Percentiles rank a stretch among this genome's conserved stretches.
phyloP scores from a whole-genome alignment of 2,888 invertebrate genomes.

The Nasonia oneida region DNA sequence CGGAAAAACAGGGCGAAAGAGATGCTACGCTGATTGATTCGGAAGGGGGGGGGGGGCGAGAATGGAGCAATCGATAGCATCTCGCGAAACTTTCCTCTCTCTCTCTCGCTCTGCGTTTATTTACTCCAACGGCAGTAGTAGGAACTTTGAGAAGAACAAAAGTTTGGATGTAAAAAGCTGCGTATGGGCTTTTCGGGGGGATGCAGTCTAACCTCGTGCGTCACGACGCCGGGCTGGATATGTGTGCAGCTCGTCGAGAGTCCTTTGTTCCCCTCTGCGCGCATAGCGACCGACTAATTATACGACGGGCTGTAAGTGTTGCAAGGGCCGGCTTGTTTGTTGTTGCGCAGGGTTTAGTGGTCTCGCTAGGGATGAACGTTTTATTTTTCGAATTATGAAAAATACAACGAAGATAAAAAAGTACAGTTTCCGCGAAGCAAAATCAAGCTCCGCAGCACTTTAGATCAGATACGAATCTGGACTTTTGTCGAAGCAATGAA shows the following conservation, averaged over 20 bases:
- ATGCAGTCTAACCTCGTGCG: background rate
- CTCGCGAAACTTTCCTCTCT: background rate
- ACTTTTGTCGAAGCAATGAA: conserved; percentile 53
- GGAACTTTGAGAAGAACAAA: background rate
- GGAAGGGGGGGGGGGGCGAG: background rate
- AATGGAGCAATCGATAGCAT: conserved; percentile 44
- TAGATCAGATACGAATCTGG: conserved; percentile 34
- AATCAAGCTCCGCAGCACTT: background rate
- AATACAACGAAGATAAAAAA: too few relatives aligned
- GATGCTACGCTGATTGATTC: conserved; percentile 20
- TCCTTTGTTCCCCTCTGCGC: conserved; percentile 28
- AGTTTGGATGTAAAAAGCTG: background rate
- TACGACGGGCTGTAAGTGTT: background rate
- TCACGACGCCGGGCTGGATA: background rate
- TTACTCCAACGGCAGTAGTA: background rate
- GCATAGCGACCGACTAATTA: conserved; percentile 26
- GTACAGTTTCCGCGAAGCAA: background rate
- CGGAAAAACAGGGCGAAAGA: background rate
- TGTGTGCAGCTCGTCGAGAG: conserved; percentile 9
- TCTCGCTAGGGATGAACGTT: background rate
- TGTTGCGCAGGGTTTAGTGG: background rate
- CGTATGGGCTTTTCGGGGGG: background rate
- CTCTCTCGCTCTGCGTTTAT: too few relatives aligned
- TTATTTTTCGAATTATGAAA: background rate
- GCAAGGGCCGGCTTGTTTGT: background rate